A percentile compares a stretch with the other conserved stretches of the same genome.
These are phyloP conservation scores for Rhynchotus rufescens DNA, from an alignment of 2,797 vertebrate species.

Conservation along the genomic window DNA sequence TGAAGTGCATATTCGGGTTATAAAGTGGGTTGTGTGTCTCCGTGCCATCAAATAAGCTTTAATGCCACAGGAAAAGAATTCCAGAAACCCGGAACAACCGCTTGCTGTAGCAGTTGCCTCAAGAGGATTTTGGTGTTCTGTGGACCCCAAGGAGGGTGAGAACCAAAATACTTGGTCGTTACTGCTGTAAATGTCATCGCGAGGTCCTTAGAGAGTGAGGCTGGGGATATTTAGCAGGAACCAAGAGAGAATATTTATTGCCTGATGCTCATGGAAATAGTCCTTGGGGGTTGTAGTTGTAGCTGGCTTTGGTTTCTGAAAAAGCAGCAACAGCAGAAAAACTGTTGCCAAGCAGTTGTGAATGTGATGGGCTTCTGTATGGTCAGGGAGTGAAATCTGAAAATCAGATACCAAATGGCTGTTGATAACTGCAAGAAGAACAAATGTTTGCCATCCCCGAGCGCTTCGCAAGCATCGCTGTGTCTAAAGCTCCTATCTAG, in stretches of 20 bases:
- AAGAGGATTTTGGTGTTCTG: not conserved
- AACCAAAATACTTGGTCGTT: not conserved
- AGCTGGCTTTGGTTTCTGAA: constrained; percentile 7
- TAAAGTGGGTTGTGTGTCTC: not conserved
- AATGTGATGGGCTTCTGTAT: constrained; percentile 13
- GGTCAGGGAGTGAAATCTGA: constrained; percentile 51
- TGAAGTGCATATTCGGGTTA: not conserved
- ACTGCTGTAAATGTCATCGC: rapidly evolving
- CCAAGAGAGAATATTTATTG: not conserved
- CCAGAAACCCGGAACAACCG: not conserved
- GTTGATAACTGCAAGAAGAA: constrained; percentile 75
- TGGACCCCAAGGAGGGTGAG: no score
- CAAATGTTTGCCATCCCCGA: constrained; percentile 79
- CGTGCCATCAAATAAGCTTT: not conserved
- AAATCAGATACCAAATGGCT: constrained; percentile 66
- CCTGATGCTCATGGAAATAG: not conserved
- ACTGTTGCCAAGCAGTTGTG: not conserved
- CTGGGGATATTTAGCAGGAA: not conserved
- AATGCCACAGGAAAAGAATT: not conserved
- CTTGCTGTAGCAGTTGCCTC: not conserved
- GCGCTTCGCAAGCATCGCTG: constrained; percentile 68
- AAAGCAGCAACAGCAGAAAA: constrained; percentile 37
- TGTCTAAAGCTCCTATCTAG: constrained; percentile 79
- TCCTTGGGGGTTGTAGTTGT: not conserved
- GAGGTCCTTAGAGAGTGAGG: not conserved